phyloP scores from a whole-genome alignment of 2,888 invertebrate species.

The Drosophila emarginata region DNA sequence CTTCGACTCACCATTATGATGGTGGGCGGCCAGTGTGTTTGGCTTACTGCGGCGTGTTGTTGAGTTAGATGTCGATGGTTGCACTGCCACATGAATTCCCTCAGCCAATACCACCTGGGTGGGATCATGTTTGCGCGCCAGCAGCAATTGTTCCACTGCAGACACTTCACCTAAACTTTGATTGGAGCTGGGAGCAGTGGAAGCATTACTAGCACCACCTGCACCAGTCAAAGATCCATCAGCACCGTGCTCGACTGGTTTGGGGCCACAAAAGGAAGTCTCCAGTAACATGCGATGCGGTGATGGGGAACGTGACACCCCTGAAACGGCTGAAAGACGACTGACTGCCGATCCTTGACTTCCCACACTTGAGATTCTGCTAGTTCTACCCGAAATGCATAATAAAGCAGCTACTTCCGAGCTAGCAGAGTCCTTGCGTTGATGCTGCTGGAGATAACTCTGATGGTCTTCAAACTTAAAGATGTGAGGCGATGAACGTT shows the following conservation, averaged over 20 bases:
- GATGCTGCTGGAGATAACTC: constrained; percentile 84
- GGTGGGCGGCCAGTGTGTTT: constrained; percentile 14
- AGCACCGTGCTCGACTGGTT: constrained; percentile 85
- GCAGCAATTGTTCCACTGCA: constrained; percentile 83
- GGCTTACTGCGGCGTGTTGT: constrained; percentile 27
- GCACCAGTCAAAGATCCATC: constrained; percentile 82
- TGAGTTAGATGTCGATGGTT: constrained; percentile 57
- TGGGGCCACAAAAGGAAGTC: constrained; percentile 95
- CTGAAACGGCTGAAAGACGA: constrained; percentile 84
- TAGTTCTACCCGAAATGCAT: constrained; percentile 90
- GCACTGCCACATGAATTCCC: constrained; percentile 84
- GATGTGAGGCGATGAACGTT: constrained; percentile 82
- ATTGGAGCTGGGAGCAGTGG: constrained; percentile 57
- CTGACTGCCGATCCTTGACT: constrained; percentile 88
- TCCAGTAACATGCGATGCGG: constrained; percentile 95
- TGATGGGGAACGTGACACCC: constrained; percentile 89
- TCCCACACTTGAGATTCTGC: constrained; percentile 91
- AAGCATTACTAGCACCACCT: constrained; percentile 50
- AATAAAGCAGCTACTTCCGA: constrained; percentile 90
- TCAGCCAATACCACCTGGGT: constrained; percentile 86
- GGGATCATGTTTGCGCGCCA: constrained; percentile 86
- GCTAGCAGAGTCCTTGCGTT: constrained; percentile 89
- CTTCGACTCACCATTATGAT: constrained; percentile 30
- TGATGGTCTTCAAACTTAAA: constrained; percentile 83
- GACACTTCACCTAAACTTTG: constrained; percentile 49